These are phyloP conservation scores for Menidia menidia DNA, from an alignment of 2,797 vertebrate genomes.

Conservation along the genomic window DNA sequence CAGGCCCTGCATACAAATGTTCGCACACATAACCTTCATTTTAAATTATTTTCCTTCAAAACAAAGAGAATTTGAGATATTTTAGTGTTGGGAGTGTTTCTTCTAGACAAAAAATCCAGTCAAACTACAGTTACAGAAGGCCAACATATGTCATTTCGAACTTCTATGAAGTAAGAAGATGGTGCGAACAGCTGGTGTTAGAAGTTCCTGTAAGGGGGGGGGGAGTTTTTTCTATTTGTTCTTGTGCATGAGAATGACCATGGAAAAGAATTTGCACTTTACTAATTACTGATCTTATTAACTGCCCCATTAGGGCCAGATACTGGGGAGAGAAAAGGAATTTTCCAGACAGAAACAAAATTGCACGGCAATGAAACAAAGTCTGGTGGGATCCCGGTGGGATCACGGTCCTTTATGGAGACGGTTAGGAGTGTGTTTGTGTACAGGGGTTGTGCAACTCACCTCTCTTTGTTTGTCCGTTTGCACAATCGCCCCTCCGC, in stretches of 20 bases:
- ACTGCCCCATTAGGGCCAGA: conserved; percentile 49
- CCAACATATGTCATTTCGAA: conserved; percentile 8
- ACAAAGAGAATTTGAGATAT: not conserved
- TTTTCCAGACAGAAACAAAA: conserved; percentile 43
- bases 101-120: not conserved
- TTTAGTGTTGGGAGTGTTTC: not conserved
- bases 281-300: conserved; percentile 31
- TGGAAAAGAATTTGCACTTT: conserved; percentile 47
- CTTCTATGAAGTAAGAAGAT: conserved; percentile 33
- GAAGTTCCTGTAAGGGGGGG: conserved; percentile 13
- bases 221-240: conserved; percentile 4
- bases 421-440: conserved; percentile 14
- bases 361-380: conserved; percentile 36
- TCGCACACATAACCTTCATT: not conserved
- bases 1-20: not conserved
- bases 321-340: conserved; percentile 46
- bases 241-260: conserved; percentile 26
- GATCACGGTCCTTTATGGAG: conserved; percentile 41
- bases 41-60: not conserved
- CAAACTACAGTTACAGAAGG: not conserved
- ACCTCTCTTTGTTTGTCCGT: conserved; percentile 58
- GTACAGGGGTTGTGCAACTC: conserved; percentile 51
- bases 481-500: conserved; percentile 57
- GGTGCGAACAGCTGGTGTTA: conserved; percentile 55
- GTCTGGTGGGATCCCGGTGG: conserved; percentile 49